A percentile compares a stretch with the other conserved stretches of the same genome.
Evolutionary conservation across 2,113 vertebrate species (phyloP).

Genomic region (Geothlypis trichas): DNA sequence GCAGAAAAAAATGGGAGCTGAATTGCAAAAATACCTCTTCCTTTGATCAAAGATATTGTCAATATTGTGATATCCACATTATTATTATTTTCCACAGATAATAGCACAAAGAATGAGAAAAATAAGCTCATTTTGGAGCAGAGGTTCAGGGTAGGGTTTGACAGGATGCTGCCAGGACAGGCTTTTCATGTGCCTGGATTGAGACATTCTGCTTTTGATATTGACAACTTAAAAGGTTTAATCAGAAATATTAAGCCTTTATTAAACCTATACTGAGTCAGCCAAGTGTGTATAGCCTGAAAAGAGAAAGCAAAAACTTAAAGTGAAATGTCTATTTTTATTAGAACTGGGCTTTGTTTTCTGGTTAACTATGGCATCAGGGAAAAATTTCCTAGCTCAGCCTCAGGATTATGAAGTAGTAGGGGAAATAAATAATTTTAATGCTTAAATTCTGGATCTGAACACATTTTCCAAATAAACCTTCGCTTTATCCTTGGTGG

Average conservation of each 20-base stretch:
- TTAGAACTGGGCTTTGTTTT: not conserved
- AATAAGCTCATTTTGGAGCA: not conserved
- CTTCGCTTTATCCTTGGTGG: not conserved
- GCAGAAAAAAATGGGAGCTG: not conserved
- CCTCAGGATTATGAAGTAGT: fast-evolving
- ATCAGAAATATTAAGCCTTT: not conserved
- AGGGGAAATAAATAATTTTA: not conserved
- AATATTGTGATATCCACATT: not conserved
- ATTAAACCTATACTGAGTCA: not conserved
- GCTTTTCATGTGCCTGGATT: not conserved
- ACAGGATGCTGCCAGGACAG: not conserved
- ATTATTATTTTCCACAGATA: not conserved
- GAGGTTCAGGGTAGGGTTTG: not conserved
- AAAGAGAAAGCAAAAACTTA: not conserved
- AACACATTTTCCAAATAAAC: not conserved
- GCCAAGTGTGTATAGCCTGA: fast-evolving
- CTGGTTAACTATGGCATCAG: fast-evolving
- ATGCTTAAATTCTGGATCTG: not conserved
- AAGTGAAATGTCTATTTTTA: not conserved
- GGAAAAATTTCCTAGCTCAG: not conserved
- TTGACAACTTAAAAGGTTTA: not conserved
- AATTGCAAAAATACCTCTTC: not conserved
- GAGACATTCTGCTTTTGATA: not conserved
- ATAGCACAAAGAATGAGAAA: not conserved
- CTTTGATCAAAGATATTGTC: not conserved